Evolutionary conservation across 2,113 vertebrate genomes (phyloP).

Genomic region (Bubalus kerabau): DNA sequence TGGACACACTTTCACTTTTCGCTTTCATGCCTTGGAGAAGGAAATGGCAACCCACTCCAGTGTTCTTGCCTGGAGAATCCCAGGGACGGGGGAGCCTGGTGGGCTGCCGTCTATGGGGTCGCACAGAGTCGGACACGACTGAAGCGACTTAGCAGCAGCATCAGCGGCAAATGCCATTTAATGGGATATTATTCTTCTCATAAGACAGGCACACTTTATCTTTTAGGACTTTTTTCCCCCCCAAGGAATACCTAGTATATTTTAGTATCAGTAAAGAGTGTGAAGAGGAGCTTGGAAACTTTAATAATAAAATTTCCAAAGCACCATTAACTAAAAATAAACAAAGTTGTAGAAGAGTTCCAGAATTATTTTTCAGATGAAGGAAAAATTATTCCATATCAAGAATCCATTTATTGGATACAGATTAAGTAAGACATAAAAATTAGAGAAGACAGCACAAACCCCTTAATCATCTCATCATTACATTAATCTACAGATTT

Average conservation of each 20-base stretch:
- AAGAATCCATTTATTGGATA: not conserved
- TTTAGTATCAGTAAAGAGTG: not conserved
- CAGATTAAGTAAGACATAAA: not conserved
- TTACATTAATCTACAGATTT: not conserved
- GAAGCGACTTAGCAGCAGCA: too few species aligned
- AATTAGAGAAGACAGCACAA: not conserved
- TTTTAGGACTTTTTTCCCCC: not conserved
- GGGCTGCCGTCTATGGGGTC: too few species aligned
- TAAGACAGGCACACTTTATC: not conserved
- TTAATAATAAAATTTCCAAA: not conserved
- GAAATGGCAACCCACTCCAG: too few species aligned
- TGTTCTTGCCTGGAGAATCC: too few species aligned
- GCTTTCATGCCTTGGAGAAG: too few species aligned
- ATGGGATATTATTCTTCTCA: not conserved
- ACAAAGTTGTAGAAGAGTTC: not conserved
- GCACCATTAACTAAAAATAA: not conserved
- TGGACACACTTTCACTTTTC: too few species aligned
- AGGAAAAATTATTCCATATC: not conserved
- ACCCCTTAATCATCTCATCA: not conserved
- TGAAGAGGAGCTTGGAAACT: not conserved
- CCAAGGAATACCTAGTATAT: not conserved
- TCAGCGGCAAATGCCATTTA: not conserved
- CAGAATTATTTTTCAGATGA: not conserved
- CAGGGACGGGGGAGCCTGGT: too few species aligned
- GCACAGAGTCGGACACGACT: too few species aligned